phyloP scores from a whole-genome alignment of 35 echinoderm and acorn worm species.

The Nesometra sesokonis region DNA sequence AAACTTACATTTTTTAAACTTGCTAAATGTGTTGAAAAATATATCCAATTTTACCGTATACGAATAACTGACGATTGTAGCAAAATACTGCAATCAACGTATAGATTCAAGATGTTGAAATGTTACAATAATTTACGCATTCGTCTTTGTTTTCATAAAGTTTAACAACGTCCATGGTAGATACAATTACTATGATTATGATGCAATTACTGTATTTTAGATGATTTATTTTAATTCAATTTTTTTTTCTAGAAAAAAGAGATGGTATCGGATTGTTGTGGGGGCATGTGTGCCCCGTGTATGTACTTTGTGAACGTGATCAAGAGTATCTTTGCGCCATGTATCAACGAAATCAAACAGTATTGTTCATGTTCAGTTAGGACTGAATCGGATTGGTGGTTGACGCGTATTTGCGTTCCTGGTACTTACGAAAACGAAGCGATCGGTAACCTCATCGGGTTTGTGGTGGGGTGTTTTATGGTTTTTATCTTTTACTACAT shows the following conservation, averaged over 20 bases:
- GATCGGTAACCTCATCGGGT: conserved; percentile 21
- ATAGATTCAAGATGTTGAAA: too few relatives aligned
- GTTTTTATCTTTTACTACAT: conserved; percentile 38
- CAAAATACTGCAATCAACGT: too few relatives aligned
- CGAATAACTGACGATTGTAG: too few relatives aligned
- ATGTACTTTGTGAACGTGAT: neutral
- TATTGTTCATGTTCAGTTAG: neutral
- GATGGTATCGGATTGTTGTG: neutral
- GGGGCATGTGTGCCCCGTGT: neutral
- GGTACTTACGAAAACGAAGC: neutral
- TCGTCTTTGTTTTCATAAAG: too few relatives aligned
- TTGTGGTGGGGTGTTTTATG: conserved; percentile 24
- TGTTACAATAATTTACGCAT: too few relatives aligned
- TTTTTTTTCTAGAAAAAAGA: neutral
- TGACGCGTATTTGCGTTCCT: neutral
- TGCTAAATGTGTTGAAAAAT: too few relatives aligned
- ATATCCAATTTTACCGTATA: too few relatives aligned
- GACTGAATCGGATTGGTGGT: neutral
- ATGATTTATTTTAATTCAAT: too few relatives aligned
- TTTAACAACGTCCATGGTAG: too few relatives aligned
- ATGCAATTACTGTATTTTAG: too few relatives aligned
- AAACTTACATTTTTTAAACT: too few relatives aligned
- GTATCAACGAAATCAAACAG: neutral
- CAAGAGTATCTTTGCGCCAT: neutral
- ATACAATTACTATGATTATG: too few relatives aligned